Base-by-base conservation (phyloP, 2,113 vertebrate genomes). In the Oophaga pumilio region DNA sequence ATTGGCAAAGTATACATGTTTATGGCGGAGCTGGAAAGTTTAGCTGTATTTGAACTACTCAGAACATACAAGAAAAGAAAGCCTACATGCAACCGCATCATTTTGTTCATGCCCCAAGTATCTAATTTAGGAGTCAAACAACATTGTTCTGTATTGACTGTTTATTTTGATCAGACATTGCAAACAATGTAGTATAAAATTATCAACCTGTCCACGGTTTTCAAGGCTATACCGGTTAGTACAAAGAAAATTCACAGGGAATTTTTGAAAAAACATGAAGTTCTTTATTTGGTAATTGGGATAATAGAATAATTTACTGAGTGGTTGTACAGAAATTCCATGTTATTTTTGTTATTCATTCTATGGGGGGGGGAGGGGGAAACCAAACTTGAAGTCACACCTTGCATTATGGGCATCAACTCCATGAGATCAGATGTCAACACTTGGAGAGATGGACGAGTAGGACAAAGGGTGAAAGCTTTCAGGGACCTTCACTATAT, bases 301-400 rank as follows among this genome's bases (percentile, higher is more conserved):
- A 74, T 53, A 59, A 64, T 57, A 57, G 57, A 62, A 88, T 81
- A 78, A 69, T 69, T 78, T 86, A 86, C 71, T 28, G 43, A 49
- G 28, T 64, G 43, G 69, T 49, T 52, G 4, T 15, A 28, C 13
- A 50, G 12, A 68, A 33, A 60, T 22, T 85, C 52, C 24, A 49
- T 24, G 50, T 26, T 62, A 28, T 56, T 77, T 77, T 76, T 57
- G 53, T 26, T n/a, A 20, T 83, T 60, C 50, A 15, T 9, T 76
- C 18, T 52, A 6, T 33, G 7, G 8, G 33, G 53, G 9, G n/a
- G n/a, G n/a, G n/a, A n/a, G n/a, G n/a, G n/a, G n/a, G n/a, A n/a
- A n/a, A 28, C 1, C 26, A 33, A 53, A 14, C 17, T 77, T 56
- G 50, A n/a, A 24, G 76, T 79, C 9, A 80, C 26, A 18, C 77